Base-by-base conservation (phyloP, 2,888 invertebrate genomes). In the Muschampia plurimacula region DNA sequence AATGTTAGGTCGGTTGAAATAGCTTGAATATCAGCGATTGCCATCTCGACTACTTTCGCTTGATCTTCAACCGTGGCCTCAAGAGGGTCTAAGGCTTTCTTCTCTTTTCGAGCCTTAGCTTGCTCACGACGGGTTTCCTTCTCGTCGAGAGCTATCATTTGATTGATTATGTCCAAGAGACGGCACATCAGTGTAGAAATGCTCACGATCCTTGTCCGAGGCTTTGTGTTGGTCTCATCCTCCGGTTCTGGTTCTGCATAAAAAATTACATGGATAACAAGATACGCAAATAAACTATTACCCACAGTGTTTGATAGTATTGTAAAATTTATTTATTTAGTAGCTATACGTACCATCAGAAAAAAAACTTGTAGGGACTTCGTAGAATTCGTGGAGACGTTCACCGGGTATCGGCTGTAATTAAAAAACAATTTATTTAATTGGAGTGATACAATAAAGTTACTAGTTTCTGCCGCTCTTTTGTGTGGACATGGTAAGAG, bases 81-180 rank as follows among this genome's bases (percentile, higher is more conserved):
- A n/a, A 52, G n/a, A 52, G 49, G 49, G 49, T 52, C 49, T n/a
- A 52, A 52, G n/a, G 6, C 9, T 22, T 55, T 55, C 22, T 52
- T 9, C 22, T 52, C 9, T 15, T 22, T 52, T 15, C 52, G 15
- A 2, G 60, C 39, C 60, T 62, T 13, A 36, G 28, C 28, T 13
- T 32, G 32, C 59, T 59, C 59, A 4, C 32, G 39, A n/a, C 39
- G 39, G 13, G 60, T 39, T 28, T 59, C 39, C 32, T 59, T 36
- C 4, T 12, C 13, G 10, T 36, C 46, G 2, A 46, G 28, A n/a
- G 59, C 6, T 15, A 70, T 70, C 65, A 70, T 65, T 32, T 64
- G 57, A 32, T 70, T 57, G 13, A 70, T 64, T 8, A 70, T 70
- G 12, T 70, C 70, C 10, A 64, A 15, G 7, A 70, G 70, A 8